Evolutionary conservation across 2,888 invertebrate genomes (phyloP).

Genomic region (Slavum lentiscoides): DNA sequence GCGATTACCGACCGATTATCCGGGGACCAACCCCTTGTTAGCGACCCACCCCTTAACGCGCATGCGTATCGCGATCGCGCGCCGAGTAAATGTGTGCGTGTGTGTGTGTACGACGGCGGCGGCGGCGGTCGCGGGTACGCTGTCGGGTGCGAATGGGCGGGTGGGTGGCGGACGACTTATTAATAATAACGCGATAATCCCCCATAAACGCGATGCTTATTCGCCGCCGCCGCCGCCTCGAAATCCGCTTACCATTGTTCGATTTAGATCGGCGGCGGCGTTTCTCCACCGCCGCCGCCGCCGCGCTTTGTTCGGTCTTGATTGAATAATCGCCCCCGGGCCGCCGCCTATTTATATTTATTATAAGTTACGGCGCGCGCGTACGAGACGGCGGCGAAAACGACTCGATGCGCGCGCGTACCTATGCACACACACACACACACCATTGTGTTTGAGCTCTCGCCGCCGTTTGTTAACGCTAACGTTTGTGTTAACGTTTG

Average conservation of each 20-base stretch:
- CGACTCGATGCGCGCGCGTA: too few species aligned
- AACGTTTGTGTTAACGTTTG: too few species aligned
- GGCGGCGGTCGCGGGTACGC: too few species aligned
- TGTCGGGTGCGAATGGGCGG: too few species aligned
- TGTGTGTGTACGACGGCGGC: not conserved
- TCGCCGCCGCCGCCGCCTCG: slow-evolving; percentile 34
- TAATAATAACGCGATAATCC: slow-evolving; percentile 39
- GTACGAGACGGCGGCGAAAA: not conserved
- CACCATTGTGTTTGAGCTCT: too few species aligned
- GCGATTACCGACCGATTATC: slow-evolving; percentile 51
- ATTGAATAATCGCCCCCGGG: slow-evolving; percentile 44
- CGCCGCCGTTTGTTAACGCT: too few species aligned
- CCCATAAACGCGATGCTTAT: slow-evolving; percentile 35
- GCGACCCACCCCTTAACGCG: slow-evolving; percentile 19
- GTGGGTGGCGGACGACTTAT: too few species aligned
- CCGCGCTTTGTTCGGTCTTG: slow-evolving; percentile 44
- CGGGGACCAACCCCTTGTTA: slow-evolving; percentile 46
- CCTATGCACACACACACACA: too few species aligned
- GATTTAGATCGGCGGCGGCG: slow-evolving; percentile 22
- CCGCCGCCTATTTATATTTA: not conserved
- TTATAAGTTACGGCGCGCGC: too few species aligned
- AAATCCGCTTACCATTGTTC: slow-evolving; percentile 49
- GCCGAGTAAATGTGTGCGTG: too few species aligned
- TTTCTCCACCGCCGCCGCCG: slow-evolving; percentile 12
- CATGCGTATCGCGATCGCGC: slow-evolving; percentile 10